Base-by-base conservation (phyloP, 2,888 invertebrate genomes). In the Gonocerus acuteangulatus region DNA sequence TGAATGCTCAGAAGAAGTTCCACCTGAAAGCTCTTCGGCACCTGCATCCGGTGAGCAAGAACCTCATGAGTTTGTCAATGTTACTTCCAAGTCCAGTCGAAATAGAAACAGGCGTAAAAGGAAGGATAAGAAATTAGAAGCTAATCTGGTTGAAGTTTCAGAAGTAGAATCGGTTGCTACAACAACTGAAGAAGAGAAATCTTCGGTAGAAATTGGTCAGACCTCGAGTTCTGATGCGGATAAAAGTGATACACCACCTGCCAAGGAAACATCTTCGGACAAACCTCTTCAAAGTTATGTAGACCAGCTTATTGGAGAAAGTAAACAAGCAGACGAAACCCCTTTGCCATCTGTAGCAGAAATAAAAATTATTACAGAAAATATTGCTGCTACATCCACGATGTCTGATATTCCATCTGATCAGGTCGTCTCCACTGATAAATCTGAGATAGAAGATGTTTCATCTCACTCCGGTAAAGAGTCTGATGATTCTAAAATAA, bases 401-500 rank as follows among this genome's bases (percentile, higher is more conserved):
- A 11, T 9, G 4, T 6, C 4, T 39, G 54, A 54, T 11, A 22
- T 36, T 18, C 57, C 42, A 6, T 57, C 57, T 18, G 57, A 57
- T 19, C 57, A 45, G n/a, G 27, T 57, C 4, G 34, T 32, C 16
- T 47, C 57, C 4, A 57, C 57, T 0, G 57, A 57, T 47, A 45
- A 34, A 45, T 57, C 57, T 44, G 57, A 57, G 15, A 19, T 57
- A 15, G 57, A 57, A 57, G 57, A 57, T 57, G 23, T 57, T 7
- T 57, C 57, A 18, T 57, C 57, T 6, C 47, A 57, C 45, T 57
- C 57, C 19, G 47, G 57, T 11, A 57, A 57, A 18, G 57, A 57
- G 45, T 57, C 57, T 47, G 57, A 57, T 57, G 57, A 47, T 34
- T 57, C 57, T n/a, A 57, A 57, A 47, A 34, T 45, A 32, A 47